Base-by-base conservation (phyloP, 2,113 vertebrate genomes). In the Lanius collurio region DNA sequence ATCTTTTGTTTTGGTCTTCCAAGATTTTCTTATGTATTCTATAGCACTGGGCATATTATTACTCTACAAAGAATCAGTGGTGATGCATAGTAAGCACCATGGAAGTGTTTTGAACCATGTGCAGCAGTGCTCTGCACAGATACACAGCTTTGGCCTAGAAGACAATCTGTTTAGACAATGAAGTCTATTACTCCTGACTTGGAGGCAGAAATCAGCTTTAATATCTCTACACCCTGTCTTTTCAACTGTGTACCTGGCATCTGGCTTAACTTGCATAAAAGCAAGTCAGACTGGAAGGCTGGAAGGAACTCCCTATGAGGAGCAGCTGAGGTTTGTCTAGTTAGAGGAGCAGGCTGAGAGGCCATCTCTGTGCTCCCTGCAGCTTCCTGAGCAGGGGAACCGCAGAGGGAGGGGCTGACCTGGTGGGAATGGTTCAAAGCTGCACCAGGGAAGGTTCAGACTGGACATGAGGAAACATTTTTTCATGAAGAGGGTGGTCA, bases 21-120 rank as follows among this genome's bases (percentile, higher is more conserved):
- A 79, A 50, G 39, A 50, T 21, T 76, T 70, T 73, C 7, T 59
- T 63, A 42, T 6, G 6, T 24, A 13, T 33, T 65, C 27, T 65
- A 13, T 18, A 73, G 17, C 23, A 62, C 0, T 44, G 31, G 31
- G n/a, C 11, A 56, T 8, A 8, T 31, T 31, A 26, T 21, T 19
- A 67, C 7, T 9, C 7, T 5, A n/a, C 21, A 77, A 23, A 77
- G 20, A 52, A 53, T 31, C 4, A 10, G 22, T 24, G 23, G 10
- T 62, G 33, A 42, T 2, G 9, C 4, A 26, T 0, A 16, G 7
- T 0, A 52, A 71, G 60, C 5, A 4, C 53, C 28, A 49, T 0
- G 4, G 12, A 37, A 31, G 7, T 23, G 3, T 44, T 91, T 4
- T 53, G 46, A 64, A 42, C 13, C 15, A 18, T 2, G 31, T 4